Evolutionary conservation across 2,888 invertebrate species (phyloP).

Genomic region (Drosophila lutescens): DNA sequence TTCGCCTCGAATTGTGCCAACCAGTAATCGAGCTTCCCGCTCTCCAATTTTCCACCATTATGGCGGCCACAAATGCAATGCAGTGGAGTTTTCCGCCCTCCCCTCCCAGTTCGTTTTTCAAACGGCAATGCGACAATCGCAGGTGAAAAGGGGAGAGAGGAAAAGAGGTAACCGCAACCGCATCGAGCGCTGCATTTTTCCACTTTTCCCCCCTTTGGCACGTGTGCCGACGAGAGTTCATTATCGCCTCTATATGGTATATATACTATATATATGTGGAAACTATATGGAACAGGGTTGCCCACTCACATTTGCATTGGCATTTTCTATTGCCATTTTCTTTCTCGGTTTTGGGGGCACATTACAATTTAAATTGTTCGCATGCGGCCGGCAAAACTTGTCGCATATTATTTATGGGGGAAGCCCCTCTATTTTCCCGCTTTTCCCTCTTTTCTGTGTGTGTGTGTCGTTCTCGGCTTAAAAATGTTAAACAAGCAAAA

Average conservation of each 20-base stretch:
- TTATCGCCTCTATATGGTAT: conserved; percentile 65
- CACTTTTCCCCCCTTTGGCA: conserved; percentile 13
- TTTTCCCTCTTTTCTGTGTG: not conserved
- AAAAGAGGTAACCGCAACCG: conserved; percentile 21
- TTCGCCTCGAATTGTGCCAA: conserved; percentile 58
- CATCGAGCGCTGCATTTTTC: conserved; percentile 46
- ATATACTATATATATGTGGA: conserved; percentile 30
- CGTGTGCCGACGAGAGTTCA: conserved; percentile 58
- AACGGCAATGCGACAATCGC: conserved; percentile 61
- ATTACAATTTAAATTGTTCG: conserved; percentile 73
- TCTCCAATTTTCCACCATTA: conserved; percentile 44
- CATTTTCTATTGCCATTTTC: conserved; percentile 51
- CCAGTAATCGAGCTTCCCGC: conserved; percentile 15
- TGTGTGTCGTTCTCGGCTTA: conserved; percentile 33
- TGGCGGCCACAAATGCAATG: conserved; percentile 71
- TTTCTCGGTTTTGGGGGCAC: conserved; percentile 55
- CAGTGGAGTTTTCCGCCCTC: conserved; percentile 35
- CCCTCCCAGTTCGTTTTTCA: not conserved
- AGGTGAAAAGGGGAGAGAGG: not conserved
- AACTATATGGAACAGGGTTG: conserved; percentile 3
- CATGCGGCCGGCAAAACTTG: conserved; percentile 59
- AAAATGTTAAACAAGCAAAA: conserved; percentile 74
- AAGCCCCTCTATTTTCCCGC: conserved; percentile 2
- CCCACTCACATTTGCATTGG: conserved; percentile 44
- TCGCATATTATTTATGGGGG: conserved; percentile 72